These are phyloP conservation scores for Diplodus sargus DNA, from an alignment of 2,797 vertebrate genomes.

Conservation along the genomic window DNA sequence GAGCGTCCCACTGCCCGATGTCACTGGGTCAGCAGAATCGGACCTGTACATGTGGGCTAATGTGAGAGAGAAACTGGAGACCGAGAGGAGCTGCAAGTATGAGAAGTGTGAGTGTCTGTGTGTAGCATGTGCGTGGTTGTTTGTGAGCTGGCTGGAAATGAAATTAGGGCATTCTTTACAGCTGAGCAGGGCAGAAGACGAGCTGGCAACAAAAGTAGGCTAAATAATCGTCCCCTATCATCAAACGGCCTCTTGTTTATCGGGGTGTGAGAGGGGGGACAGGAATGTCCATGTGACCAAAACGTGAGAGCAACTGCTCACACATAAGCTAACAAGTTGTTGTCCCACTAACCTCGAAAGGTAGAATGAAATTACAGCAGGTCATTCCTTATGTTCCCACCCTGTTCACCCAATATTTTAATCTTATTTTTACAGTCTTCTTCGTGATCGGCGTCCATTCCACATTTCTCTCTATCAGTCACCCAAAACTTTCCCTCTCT, in stretches of 20 bases:
- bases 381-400: neutral
- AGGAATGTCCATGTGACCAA: slow-evolving; percentile 78
- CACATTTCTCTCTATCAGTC: neutral
- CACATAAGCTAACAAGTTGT: slow-evolving; percentile 40
- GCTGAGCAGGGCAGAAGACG: slow-evolving; percentile 72
- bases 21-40: slow-evolving; percentile 62
- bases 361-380: neutral
- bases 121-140: slow-evolving; percentile 33
- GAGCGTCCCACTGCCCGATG: slow-evolving; percentile 56
- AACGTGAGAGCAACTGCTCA: slow-evolving; percentile 62
- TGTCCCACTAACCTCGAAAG: slow-evolving; percentile 72
- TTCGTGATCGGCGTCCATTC: neutral
- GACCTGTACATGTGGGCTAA: slow-evolving; percentile 39
- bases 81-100: slow-evolving; percentile 1
- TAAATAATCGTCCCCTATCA: slow-evolving; percentile 73
- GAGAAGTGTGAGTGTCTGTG: slow-evolving; percentile 23
- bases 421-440: neutral
- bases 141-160: slow-evolving; percentile 49
- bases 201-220: slow-evolving; percentile 79
- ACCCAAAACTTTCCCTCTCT: slow-evolving; percentile 6
- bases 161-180: slow-evolving; percentile 81
- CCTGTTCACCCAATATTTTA: neutral
- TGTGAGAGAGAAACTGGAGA: slow-evolving; percentile 40
- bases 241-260: slow-evolving; percentile 78
- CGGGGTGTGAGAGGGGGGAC: slow-evolving; percentile 32